Evolutionary conservation across 2,888 invertebrate genomes (phyloP), one percentile per base, ranked within the genome.

Genomic region (Latrodectus elegans): DNA sequence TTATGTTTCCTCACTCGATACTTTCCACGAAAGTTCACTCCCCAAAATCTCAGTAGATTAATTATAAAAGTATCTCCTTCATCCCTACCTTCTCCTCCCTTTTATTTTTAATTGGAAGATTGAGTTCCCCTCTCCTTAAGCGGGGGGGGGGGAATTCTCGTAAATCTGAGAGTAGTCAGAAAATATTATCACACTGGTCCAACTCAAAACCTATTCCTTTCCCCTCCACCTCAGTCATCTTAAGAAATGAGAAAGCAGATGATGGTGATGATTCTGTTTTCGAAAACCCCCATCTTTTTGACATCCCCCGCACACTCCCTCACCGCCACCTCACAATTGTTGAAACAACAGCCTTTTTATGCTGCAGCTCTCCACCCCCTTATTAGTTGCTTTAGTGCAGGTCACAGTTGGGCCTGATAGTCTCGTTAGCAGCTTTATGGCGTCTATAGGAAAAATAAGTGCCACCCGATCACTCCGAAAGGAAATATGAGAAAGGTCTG

Each of bases 381-480:
- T 87, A 82, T 81, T 87, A 81, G 81, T 77, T 81, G 86, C 86
- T 87, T 87, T 87, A 87, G 81, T 87, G 86, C 86, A 26, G 86
- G 86, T 77, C 86, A 77, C 86, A 87, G 86, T 87, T 87, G 86
- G 86, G 68, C 81, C 81, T 87, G 86, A 87, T 87, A 87, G 86
- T 81, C 86, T 87, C 86, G 81, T 87, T 87, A 87, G 86, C 86
- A 87, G 86, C 86, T 87, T 87, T 87, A 87, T 87, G 86, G 86
- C 81, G 76, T 76, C 86, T 77, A 81, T 77, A 87, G 86, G 81
- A 87, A 87, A 87, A 81, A 87, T 81, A 81, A 77, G 76, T 76
- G 86, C 81, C 77, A 51, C 68, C 14, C 70, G 51, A 52, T 79
- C 52, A 55, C 79, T 68, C 78, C n/a, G 51, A 64, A 17, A 26